Conservation (phyloP, 35 echinoderm and acorn worm species). For the Amphiura filiformis region DNA sequence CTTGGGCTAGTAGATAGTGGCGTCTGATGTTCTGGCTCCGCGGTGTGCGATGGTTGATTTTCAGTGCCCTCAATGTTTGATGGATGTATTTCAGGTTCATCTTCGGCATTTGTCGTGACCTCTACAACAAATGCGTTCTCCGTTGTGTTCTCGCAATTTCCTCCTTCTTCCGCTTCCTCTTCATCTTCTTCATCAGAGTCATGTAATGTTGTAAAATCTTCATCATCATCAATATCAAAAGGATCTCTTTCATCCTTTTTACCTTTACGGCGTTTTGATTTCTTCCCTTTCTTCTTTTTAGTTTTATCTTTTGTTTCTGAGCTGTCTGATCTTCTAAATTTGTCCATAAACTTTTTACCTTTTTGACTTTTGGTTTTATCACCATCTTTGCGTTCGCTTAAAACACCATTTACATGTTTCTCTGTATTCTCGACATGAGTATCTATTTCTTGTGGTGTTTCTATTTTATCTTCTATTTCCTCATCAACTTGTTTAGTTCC, state of each 20-base stretch:
- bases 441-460: too few species aligned
- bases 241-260: not conserved
- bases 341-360: not conserved
- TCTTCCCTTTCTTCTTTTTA: not conserved
- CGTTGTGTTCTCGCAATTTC: not conserved
- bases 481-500: too few species aligned
- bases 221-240: conserved; percentile 3
- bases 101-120: not conserved
- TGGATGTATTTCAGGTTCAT: too few species aligned
- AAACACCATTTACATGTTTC: too few species aligned
- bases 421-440: too few species aligned
- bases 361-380: not conserved
- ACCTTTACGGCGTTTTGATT: not conserved
- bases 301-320: not conserved
- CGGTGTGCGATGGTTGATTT: too few species aligned
- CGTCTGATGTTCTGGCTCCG: too few species aligned
- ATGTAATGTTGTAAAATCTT: not conserved
- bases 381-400: too few species aligned
- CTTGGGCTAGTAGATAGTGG: too few species aligned
- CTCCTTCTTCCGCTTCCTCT: not conserved
- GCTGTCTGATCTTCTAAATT: not conserved
- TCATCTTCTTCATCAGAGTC: not conserved
- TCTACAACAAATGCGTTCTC: too few species aligned
- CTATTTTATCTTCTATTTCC: too few species aligned
- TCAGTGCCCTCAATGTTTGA: too few species aligned